Evolutionary conservation across 1,140 invertebrate species (phyloP).

Genomic region (Pemphigus obesinymphae): DNA sequence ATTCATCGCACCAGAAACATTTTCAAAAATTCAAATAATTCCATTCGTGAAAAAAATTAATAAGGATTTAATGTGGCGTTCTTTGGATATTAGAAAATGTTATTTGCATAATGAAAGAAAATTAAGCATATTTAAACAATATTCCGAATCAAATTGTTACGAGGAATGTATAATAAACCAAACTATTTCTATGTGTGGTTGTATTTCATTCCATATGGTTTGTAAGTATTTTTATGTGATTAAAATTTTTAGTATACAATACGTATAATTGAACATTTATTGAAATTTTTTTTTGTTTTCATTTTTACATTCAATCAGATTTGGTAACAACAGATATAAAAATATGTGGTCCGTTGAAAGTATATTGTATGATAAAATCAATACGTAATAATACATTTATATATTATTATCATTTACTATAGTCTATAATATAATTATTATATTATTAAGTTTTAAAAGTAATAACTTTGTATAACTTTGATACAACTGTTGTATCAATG

Average conservation of each 20-base stretch:
- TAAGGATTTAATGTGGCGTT: background rate
- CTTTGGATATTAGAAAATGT: background rate
- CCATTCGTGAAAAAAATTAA: slow-evolving; percentile 20
- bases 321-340: background rate
- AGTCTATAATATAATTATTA: background rate
- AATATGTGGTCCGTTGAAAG: background rate
- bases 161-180: background rate
- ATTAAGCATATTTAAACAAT: background rate
- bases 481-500: too few species aligned
- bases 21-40: background rate
- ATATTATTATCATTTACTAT: background rate
- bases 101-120: slow-evolving; percentile 10
- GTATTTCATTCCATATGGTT: background rate
- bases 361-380: background rate
- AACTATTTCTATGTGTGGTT: slow-evolving; percentile 1
- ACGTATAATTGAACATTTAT: too few species aligned
- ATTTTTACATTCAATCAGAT: too few species aligned
- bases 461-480: too few species aligned
- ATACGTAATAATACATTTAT: background rate
- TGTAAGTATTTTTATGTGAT: background rate
- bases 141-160: background rate
- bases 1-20: background rate
- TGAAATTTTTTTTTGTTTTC: too few species aligned
- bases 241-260: too few species aligned
- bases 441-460: too few species aligned